A percentile compares a stretch with the other conserved stretches of the same genome.
These are phyloP conservation scores for Notarius quadriscutis DNA, from an alignment of 2,113 vertebrate genomes.

Conservation along the genomic window DNA sequence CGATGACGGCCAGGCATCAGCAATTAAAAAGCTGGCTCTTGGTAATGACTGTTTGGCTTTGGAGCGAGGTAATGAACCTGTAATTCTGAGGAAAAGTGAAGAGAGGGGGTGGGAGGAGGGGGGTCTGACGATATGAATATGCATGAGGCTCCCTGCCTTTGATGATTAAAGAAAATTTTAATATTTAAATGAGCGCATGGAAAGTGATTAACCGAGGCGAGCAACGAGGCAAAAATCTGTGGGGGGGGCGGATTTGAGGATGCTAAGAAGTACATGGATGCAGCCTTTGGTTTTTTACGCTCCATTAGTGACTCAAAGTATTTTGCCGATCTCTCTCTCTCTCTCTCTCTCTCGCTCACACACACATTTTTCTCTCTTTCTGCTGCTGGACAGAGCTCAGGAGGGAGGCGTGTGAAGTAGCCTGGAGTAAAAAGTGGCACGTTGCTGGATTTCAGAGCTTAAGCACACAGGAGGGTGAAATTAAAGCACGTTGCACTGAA, in stretches of 20 bases:
- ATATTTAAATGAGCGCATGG: conserved; percentile 99
- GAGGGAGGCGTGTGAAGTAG: conserved; percentile 55
- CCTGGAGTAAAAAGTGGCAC: conserved; percentile 52
- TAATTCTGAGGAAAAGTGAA: conserved; percentile 87
- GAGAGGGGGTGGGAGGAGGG: conserved; percentile 76
- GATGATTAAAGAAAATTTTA: conserved; percentile 99
- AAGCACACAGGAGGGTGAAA: conserved; percentile 40
- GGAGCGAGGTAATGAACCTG: conserved; percentile 98
- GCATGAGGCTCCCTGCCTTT: conserved; percentile 99
- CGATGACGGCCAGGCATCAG: conserved; percentile 63
- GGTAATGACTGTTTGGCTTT: conserved; percentile 96
- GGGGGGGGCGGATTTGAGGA: conserved; percentile 76
- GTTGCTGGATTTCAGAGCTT: conserved; percentile 52
- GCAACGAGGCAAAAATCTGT: conserved; percentile 86
- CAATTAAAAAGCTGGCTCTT: conserved; percentile 70
- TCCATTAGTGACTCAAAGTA: conserved; percentile 62
- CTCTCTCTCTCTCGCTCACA: background rate
- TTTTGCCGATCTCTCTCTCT: background rate
- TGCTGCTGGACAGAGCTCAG: conserved; percentile 58
- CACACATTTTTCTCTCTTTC: conserved; percentile 26
- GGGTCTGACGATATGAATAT: conserved; percentile 92
- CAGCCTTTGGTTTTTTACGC: conserved; percentile 60
- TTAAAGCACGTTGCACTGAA: conserved; percentile 41
- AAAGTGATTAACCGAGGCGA: conserved; percentile 95
- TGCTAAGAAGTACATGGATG: conserved; percentile 80